phyloP scores from a whole-genome alignment of 2,113 vertebrate genomes.

The Mellivora capensis region DNA sequence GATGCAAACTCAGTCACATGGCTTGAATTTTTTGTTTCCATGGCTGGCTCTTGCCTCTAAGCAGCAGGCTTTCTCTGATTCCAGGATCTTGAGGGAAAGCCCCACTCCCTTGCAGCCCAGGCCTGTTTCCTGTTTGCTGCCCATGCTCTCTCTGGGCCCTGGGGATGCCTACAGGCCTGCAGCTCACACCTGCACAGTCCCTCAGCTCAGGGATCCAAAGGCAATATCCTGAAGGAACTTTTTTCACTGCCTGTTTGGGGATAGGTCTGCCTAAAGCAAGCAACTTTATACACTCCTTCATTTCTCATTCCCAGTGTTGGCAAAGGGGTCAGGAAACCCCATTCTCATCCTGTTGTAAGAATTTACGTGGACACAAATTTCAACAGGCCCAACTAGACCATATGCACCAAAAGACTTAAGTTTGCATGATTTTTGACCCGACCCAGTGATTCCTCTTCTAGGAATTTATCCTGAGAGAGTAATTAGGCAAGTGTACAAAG shows the following conservation, averaged over 20 bases:
- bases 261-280: neutral
- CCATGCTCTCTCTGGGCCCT: neutral
- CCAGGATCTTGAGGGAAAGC: too few species aligned
- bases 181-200: neutral
- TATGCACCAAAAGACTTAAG: neutral
- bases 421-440: neutral
- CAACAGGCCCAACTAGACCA: neutral
- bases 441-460: neutral
- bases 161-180: neutral
- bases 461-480: conserved; percentile 32
- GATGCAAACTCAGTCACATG: neutral
- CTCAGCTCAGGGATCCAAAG: conserved; percentile 6
- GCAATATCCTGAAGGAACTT: neutral
- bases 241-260: neutral
- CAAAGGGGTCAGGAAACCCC: neutral
- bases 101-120: neutral
- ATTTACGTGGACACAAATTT: neutral
- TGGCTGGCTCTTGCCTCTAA: neutral
- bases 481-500: neutral
- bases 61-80: neutral
- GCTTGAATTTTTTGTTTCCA: neutral
- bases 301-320: neutral
- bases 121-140: neutral
- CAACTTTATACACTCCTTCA: neutral
- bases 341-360: neutral